Percentiles rank a stretch among this genome's conserved stretches.
Evolutionary conservation across 2,888 invertebrate genomes (phyloP).

Genomic region (Epistrophe grossulariae): DNA sequence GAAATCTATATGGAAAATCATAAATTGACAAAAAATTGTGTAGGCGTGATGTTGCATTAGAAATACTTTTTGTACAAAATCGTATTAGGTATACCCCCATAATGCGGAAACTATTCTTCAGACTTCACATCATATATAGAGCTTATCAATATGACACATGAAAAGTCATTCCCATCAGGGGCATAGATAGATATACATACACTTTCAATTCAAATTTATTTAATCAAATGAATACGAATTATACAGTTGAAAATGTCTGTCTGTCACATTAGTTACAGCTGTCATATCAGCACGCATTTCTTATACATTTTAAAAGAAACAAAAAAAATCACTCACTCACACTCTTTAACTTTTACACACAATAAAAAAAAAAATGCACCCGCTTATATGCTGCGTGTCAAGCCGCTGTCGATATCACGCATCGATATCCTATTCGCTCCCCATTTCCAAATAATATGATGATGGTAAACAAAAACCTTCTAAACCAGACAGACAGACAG

Average conservation of each 20-base stretch:
- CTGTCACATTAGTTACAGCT: slow-evolving; percentile 51
- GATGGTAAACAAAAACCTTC: slow-evolving; percentile 36
- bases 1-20: background rate
- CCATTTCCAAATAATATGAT: background rate
- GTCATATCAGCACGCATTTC: slow-evolving; percentile 49
- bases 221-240: background rate
- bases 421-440: slow-evolving; percentile 32
- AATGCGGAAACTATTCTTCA: background rate
- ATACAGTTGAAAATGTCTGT: slow-evolving; percentile 12
- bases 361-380: slow-evolving; percentile 39
- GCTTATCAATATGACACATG: slow-evolving; percentile 7
- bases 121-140: background rate
- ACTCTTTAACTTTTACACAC: slow-evolving; percentile 23
- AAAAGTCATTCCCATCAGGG: background rate
- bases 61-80: background rate
- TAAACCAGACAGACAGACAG: background rate
- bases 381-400: slow-evolving; percentile 33
- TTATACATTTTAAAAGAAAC: background rate
- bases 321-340: slow-evolving; percentile 23
- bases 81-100: background rate
- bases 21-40: background rate
- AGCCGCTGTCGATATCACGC: slow-evolving; percentile 51
- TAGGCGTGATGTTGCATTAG: background rate
- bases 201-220: background rate
- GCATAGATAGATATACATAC: background rate